Evolutionary conservation across 2,888 invertebrate species (phyloP), one percentile per base, ranked within the genome.

Genomic region (Antheraea yamamai): DNA sequence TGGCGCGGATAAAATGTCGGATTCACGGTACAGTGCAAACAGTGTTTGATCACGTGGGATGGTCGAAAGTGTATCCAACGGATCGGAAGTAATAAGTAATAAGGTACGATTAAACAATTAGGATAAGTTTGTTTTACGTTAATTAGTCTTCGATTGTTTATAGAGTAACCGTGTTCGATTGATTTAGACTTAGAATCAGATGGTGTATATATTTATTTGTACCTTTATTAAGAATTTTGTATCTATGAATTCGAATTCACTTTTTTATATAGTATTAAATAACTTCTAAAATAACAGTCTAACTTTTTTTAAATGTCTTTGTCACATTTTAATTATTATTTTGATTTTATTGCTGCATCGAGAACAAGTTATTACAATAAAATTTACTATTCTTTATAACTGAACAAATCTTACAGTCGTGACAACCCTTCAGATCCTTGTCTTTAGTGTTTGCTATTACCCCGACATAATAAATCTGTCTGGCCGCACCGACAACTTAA

Each of bases 101-200:
- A 74, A 74, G 76, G 74, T 76, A 76, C 77, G 78, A 78, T 82
- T 79, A 82, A 81, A 81, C 82, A 81, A 82, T 82, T 82, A 78
- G 73, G 75, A 75, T 73, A 73, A 78, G 82, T 81, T 81, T 82
- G 79, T 80, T 78, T 78, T 78, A 73, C 72, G 75, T 78, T 81
- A 81, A 82, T 80, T 81, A 79, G 77, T 75, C 77, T 79, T 80
- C 77, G 79, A 77, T 78, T 79, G 76, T 79, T 76, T 75, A 75
- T 76, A 72, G 30, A 55, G 74, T 12, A 20, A 14, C 52, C 23
- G 70, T 70, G 47, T 66, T 64, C 74, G 26, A 12, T 26, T 75
- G n/a, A 26, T 61, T 61, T n/a, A 39, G 30, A 23, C 35, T n/a
- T 66, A 39, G 52, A 75, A 39, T 52, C 12, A 30, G 30, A 35